These are phyloP conservation scores for Sebastolobus alascanus DNA, from an alignment of 2,797 vertebrate genomes.

Conservation along the genomic window DNA sequence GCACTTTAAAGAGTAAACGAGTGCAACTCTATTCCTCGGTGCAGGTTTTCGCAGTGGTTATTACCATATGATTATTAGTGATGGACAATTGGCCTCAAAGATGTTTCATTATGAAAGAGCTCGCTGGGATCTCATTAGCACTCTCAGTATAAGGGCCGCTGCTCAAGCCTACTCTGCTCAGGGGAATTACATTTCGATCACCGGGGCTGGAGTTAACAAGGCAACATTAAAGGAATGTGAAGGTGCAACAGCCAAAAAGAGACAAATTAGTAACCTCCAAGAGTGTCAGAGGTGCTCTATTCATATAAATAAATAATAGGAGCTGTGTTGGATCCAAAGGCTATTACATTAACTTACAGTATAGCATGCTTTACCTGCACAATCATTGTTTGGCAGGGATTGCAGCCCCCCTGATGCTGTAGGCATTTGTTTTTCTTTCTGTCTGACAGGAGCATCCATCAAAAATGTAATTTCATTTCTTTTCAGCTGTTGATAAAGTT, in stretches of 20 bases:
- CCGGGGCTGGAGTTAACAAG: slow-evolving; percentile 77
- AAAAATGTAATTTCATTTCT: slow-evolving; percentile 86
- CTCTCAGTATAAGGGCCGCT: slow-evolving; percentile 69
- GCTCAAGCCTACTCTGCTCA: slow-evolving; percentile 69
- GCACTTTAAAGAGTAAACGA: slow-evolving; percentile 67
- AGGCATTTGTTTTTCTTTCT: slow-evolving; percentile 78
- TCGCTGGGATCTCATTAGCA: slow-evolving; percentile 85
- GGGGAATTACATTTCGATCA: slow-evolving; percentile 79
- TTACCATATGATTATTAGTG: slow-evolving; percentile 87
- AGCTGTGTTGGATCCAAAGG: slow-evolving; percentile 35
- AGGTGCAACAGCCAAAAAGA: slow-evolving; percentile 73
- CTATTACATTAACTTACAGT: slow-evolving; percentile 57
- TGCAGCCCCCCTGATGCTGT: slow-evolving; percentile 58
- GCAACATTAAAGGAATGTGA: slow-evolving; percentile 77
- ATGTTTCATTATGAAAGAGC: slow-evolving; percentile 84
- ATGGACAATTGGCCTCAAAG: slow-evolving; percentile 86
- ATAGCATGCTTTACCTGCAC: slow-evolving; percentile 48
- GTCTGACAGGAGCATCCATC: slow-evolving; percentile 87
- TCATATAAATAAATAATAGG: slow-evolving; percentile 67
- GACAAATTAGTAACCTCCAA: slow-evolving; percentile 71
- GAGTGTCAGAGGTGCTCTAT: slow-evolving; percentile 51
- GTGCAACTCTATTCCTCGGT: slow-evolving; percentile 59
- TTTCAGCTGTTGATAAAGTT: slow-evolving; percentile 86
- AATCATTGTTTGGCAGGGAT: slow-evolving; percentile 34
- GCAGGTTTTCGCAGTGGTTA: slow-evolving; percentile 70